phyloP scores from a whole-genome alignment of 2,888 invertebrate species.

The Netelia melanura region DNA sequence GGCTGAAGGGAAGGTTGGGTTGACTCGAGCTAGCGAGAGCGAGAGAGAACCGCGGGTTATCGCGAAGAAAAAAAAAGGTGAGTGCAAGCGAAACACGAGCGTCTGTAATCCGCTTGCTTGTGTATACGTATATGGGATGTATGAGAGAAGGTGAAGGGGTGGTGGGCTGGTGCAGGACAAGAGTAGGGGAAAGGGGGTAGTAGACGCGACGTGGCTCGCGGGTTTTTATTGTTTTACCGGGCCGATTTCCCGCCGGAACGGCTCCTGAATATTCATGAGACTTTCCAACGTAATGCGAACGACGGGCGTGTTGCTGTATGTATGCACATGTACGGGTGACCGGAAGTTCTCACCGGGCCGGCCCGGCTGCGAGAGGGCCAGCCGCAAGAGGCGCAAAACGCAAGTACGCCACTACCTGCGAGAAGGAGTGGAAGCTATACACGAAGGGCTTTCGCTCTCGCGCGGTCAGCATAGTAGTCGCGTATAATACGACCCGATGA shows the following conservation, averaged over 20 bases:
- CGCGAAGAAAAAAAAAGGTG: constrained; percentile 29
- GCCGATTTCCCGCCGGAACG: constrained; percentile 74
- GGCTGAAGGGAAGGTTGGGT: background rate
- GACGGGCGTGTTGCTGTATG: constrained; percentile 20
- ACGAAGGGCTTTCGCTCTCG: constrained; percentile 1
- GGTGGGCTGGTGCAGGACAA: background rate
- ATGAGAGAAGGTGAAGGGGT: background rate
- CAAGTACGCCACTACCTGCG: constrained; percentile 49
- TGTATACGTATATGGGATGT: constrained; percentile 1
- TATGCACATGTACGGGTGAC: constrained; percentile 49
- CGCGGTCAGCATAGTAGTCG: constrained; percentile 29
- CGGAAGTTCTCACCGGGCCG: constrained; percentile 59
- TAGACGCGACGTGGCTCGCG: constrained; percentile 51
- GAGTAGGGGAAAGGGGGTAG: too few relatives aligned
- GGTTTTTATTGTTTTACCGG: constrained; percentile 76
- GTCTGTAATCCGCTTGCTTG: constrained; percentile 50
- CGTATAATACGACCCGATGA: background rate
- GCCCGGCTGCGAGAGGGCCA: constrained; percentile 41
- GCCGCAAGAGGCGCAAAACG: constrained; percentile 45
- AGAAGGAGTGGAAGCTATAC: constrained; percentile 1
- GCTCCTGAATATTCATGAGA: constrained; percentile 70
- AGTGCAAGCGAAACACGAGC: constrained; percentile 52
- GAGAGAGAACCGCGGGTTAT: constrained; percentile 29
- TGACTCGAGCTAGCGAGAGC: background rate
- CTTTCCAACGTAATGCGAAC: constrained; percentile 61